phyloP scores from a whole-genome alignment of 1,140 invertebrate genomes.

The Drosophila parabipectinata region DNA sequence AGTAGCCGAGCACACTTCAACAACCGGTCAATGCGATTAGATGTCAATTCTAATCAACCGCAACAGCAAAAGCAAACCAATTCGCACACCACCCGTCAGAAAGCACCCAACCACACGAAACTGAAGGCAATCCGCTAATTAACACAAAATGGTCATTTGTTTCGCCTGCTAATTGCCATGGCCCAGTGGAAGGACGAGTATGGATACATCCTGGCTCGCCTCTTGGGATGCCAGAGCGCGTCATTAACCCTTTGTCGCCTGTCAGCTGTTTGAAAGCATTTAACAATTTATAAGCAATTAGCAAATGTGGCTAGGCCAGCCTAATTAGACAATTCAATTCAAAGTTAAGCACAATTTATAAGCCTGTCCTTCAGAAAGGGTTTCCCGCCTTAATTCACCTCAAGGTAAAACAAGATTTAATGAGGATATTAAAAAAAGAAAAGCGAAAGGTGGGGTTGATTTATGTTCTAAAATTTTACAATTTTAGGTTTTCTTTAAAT shows the following conservation, averaged over 20 bases:
- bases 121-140: slow-evolving; percentile 54
- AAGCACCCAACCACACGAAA: slow-evolving; percentile 16
- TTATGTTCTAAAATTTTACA: too few species aligned
- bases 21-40: slow-evolving; percentile 49
- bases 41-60: slow-evolving; percentile 43
- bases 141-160: slow-evolving; percentile 74
- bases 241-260: slow-evolving; percentile 67
- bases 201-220: slow-evolving; percentile 12
- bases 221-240: slow-evolving; percentile 26
- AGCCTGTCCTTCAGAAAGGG: neutral
- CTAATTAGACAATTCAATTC: slow-evolving; percentile 59
- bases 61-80: slow-evolving; percentile 25
- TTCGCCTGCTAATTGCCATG: slow-evolving; percentile 64
- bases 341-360: slow-evolving; percentile 40
- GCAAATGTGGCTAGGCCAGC: slow-evolving; percentile 50
- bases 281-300: slow-evolving; percentile 77
- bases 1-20: slow-evolving; percentile 37
- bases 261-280: slow-evolving; percentile 62
- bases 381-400: slow-evolving; percentile 12
- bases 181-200: slow-evolving; percentile 18
- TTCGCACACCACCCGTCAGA: slow-evolving; percentile 4
- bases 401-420: neutral
- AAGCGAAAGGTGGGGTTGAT: neutral
- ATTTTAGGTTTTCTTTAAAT: too few species aligned
- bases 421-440: neutral